Evolutionary conservation across 53 echinoderm and acorn worm species (phyloP).

Genomic region (Luidia sarsii): DNA sequence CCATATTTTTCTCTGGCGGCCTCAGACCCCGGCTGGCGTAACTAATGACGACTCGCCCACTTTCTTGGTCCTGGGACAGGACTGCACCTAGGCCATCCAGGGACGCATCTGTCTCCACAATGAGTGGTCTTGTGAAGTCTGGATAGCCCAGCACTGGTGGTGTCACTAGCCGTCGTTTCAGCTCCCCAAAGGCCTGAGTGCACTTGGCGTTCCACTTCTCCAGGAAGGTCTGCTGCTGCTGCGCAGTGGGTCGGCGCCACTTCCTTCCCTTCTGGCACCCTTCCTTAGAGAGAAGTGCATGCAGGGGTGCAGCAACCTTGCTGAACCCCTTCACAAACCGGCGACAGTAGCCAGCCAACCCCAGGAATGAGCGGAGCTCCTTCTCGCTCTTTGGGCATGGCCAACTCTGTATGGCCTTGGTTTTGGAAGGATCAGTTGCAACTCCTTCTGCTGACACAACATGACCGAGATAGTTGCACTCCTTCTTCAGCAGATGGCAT

Average conservation of each 20-base stretch:
- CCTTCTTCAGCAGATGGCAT: neutral
- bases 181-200: neutral
- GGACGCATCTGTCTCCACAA: slow-evolving; percentile 1
- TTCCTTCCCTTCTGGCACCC: slow-evolving; percentile 21
- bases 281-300: slow-evolving; percentile 17
- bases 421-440: slow-evolving; percentile 14
- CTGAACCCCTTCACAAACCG: slow-evolving; percentile 11
- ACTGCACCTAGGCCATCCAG: neutral
- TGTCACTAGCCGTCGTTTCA: neutral
- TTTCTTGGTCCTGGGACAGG: neutral
- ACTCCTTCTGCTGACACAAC: neutral
- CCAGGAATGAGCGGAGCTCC: slow-evolving; percentile 25
- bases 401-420: slow-evolving; percentile 2
- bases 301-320: slow-evolving; percentile 32
- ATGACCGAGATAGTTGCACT: neutral
- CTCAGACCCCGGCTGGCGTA: slow-evolving; percentile 55
- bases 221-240: neutral
- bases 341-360: slow-evolving; percentile 22
- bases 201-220: neutral
- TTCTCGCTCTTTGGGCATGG: slow-evolving; percentile 14
- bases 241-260: neutral
- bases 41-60: slow-evolving; percentile 29
- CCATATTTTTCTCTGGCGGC: slow-evolving; percentile 49
- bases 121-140: neutral
- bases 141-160: slow-evolving; percentile 17